These are phyloP conservation scores for Cheilosia impressa DNA, from an alignment of 2,888 invertebrate genomes.

Conservation along the genomic window DNA sequence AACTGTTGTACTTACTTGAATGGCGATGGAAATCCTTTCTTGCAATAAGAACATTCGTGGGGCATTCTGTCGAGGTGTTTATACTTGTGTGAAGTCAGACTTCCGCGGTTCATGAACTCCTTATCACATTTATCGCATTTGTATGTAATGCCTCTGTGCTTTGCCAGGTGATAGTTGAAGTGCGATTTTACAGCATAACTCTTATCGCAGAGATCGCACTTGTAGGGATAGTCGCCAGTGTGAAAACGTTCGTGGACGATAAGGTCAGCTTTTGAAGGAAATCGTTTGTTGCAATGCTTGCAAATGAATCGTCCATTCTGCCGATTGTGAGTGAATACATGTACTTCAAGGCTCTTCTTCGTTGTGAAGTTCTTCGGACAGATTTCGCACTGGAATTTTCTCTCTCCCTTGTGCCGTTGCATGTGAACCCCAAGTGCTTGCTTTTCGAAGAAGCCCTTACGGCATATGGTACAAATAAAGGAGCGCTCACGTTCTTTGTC, in stretches of 20 bases:
- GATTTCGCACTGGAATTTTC: constrained; percentile 46
- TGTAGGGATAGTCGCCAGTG: constrained; percentile 69
- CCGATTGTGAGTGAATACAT: constrained; percentile 64
- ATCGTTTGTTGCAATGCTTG: constrained; percentile 56
- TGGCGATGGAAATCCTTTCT: constrained; percentile 65
- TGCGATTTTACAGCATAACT: constrained; percentile 71
- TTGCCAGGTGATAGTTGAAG: constrained; percentile 70
- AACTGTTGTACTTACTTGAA: constrained; percentile 46
- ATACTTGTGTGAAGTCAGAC: constrained; percentile 57
- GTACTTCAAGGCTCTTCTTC: constrained; percentile 58
- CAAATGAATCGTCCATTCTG: constrained; percentile 58
- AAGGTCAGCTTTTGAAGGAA: constrained; percentile 65
- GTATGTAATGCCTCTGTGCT: constrained; percentile 69
- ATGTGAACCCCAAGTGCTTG: constrained; percentile 63
- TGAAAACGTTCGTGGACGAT: constrained; percentile 72
- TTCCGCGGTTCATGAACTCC: constrained; percentile 63
- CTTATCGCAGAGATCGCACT: constrained; percentile 61
- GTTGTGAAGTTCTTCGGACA: constrained; percentile 64
- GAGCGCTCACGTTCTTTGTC: constrained; percentile 43
- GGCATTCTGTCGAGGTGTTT: constrained; percentile 64
- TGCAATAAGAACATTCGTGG: constrained; percentile 55
- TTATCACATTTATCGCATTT: constrained; percentile 67
- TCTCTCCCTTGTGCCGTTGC: constrained; percentile 46
- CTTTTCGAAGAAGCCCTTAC: constrained; percentile 66
- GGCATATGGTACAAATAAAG: constrained; percentile 44